Conservation (phyloP, 2,797 vertebrate species). For the Pyrocephalus nanus region DNA sequence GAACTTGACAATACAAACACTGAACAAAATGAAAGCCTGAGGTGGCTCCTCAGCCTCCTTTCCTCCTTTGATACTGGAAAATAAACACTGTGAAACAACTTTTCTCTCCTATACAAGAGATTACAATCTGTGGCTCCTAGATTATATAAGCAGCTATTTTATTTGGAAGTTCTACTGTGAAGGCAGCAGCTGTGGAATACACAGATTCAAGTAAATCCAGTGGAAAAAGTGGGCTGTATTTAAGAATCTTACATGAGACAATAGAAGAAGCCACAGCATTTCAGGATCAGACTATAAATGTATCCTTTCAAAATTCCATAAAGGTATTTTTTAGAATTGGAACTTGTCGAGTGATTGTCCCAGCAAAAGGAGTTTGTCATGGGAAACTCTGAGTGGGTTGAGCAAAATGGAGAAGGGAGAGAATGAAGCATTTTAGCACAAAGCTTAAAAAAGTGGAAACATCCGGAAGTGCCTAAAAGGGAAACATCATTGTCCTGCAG, state of each 20-base stretch:
- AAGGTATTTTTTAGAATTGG: background rate
- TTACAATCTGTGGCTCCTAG: background rate
- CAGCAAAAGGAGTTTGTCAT: background rate
- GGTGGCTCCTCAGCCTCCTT: background rate
- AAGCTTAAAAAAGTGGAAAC: background rate
- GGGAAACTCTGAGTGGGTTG: background rate
- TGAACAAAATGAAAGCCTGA: background rate
- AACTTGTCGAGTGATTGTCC: background rate
- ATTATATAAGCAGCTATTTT: background rate
- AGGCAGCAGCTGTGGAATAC: background rate
- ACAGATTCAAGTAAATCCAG: background rate
- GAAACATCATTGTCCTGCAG: background rate
- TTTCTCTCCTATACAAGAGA: background rate
- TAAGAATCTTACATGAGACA: background rate
- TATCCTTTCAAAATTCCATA: background rate
- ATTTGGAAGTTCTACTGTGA: background rate
- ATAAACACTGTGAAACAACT: background rate
- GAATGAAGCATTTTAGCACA: background rate
- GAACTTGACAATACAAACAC: background rate
- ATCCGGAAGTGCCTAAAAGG: background rate
- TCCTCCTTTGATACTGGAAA: background rate
- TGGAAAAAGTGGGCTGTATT: background rate
- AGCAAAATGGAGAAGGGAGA: background rate
- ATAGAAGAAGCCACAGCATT: background rate
- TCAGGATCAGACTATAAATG: background rate